Conservation (phyloP, 2,888 invertebrate species). For the Sphaerophoria taeniata region DNA sequence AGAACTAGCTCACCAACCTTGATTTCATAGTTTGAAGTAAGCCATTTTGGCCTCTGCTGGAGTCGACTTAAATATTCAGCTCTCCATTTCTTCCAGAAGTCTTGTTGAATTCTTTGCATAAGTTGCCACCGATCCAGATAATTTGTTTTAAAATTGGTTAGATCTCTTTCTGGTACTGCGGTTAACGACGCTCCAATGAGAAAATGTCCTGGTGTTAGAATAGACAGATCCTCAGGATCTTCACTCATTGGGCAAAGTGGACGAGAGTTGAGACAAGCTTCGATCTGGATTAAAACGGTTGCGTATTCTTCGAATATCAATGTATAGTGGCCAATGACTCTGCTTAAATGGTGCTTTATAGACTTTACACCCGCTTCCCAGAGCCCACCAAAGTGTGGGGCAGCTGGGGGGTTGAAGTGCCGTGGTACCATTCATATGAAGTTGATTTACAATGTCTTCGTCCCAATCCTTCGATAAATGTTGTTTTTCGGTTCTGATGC, state of each 20-base stretch:
- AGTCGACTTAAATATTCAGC: conserved; percentile 29
- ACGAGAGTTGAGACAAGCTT: neutral
- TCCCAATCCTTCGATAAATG: conserved; percentile 20
- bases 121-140: conserved; percentile 39
- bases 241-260: neutral
- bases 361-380: conserved; percentile 23
- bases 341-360: conserved; percentile 22
- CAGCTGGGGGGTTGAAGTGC: conserved; percentile 39
- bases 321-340: conserved; percentile 28
- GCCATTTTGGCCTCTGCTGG: conserved; percentile 28
- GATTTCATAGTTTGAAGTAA: conserved; percentile 2
- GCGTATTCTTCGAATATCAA: conserved; percentile 28
- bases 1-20: conserved; percentile 27
- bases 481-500: conserved; percentile 5
- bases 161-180: conserved; percentile 36
- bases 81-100: conserved; percentile 37
- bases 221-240: conserved; percentile 24
- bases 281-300: conserved; percentile 26
- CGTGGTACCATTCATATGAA: conserved; percentile 31
- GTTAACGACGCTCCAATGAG: conserved; percentile 30
- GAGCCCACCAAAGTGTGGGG: conserved; percentile 32
- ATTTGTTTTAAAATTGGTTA: conserved; percentile 5
- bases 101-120: conserved; percentile 25
- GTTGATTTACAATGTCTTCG: conserved; percentile 1
- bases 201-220: conserved; percentile 38